phyloP scores from a whole-genome alignment of 2,797 vertebrate species.

The Notolepis coatsorum region DNA sequence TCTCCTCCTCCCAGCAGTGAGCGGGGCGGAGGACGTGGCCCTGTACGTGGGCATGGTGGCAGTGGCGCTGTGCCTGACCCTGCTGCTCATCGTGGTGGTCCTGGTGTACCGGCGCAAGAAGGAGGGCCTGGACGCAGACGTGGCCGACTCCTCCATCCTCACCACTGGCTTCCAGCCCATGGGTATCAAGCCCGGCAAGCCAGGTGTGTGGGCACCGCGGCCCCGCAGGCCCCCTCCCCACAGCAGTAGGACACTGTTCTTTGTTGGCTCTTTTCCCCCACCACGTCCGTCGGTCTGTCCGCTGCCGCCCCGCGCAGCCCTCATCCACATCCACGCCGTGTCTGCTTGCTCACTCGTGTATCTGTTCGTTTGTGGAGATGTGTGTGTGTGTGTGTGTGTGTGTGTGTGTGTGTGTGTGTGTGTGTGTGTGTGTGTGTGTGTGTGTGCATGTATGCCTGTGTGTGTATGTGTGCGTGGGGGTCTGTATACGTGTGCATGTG shows the following conservation, averaged over 20 bases:
- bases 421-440: constrained; percentile 13
- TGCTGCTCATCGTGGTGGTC: constrained; percentile 92
- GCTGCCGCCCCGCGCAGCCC: constrained; percentile 54
- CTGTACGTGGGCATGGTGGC: constrained; percentile 95
- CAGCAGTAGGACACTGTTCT: constrained; percentile 85
- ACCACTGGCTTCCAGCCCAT: constrained; percentile 98
- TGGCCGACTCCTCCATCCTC: constrained; percentile 97
- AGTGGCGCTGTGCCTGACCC: constrained; percentile 91
- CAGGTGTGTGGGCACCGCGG: constrained; percentile 87
- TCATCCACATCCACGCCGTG: constrained; percentile 50
- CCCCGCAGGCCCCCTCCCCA: constrained; percentile 78
- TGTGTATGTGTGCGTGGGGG: constrained; percentile 36
- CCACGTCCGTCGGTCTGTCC: constrained; percentile 41
- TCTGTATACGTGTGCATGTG: not conserved
- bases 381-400: too few species aligned
- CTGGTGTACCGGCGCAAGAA: constrained; percentile 96
- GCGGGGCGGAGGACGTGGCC: constrained; percentile 91
- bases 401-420: too few species aligned
- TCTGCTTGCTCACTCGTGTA: not conserved
- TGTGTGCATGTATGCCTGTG: constrained; percentile 38
- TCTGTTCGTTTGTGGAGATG: not conserved
- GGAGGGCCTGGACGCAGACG: constrained; percentile 93
- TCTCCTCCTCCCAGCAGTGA: constrained; percentile 76
- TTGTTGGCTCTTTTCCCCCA: constrained; percentile 56
- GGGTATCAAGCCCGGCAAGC: constrained; percentile 98